Evolutionary conservation across 1,140 invertebrate genomes (phyloP).

Genomic region (Ericerus pela): DNA sequence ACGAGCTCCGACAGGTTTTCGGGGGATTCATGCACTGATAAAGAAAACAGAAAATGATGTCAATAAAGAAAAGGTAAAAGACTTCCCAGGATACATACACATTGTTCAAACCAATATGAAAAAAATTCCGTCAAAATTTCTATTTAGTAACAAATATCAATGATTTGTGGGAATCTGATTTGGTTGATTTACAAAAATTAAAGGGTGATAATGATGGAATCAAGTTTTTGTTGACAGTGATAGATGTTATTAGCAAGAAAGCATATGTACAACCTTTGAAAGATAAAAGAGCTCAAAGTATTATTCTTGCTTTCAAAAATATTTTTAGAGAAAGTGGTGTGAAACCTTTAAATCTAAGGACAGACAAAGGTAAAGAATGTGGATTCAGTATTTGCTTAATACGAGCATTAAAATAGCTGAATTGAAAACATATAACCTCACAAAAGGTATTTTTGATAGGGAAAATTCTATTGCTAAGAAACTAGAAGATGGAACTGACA

Average conservation of each 20-base stretch:
- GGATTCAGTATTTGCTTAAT: too few species aligned
- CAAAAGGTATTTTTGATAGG: too few species aligned
- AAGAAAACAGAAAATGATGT: neutral
- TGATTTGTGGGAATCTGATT: slow-evolving; percentile 31
- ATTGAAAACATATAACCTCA: too few species aligned
- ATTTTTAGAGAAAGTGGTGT: neutral
- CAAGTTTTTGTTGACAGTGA: slow-evolving; percentile 29
- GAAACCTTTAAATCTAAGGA: neutral
- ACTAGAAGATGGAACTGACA: too few species aligned
- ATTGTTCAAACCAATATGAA: slow-evolving; percentile 19
- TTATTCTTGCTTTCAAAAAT: slow-evolving; percentile 3
- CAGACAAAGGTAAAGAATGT: slow-evolving; percentile 24
- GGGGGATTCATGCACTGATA: neutral
- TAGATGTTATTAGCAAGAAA: slow-evolving; percentile 30
- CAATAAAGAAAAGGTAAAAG: slow-evolving; percentile 13
- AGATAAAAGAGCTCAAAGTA: slow-evolving; percentile 24
- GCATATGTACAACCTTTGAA: slow-evolving; percentile 27
- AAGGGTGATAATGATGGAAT: slow-evolving; percentile 25
- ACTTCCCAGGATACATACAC: slow-evolving; percentile 26
- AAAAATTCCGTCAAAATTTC: slow-evolving; percentile 22
- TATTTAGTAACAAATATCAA: slow-evolving; percentile 24
- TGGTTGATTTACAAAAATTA: slow-evolving; percentile 26
- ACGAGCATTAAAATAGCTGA: too few species aligned
- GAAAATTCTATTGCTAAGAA: too few species aligned
- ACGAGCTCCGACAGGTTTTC: neutral